Percentiles rank a stretch among this genome's conserved stretches.
phyloP scores from a whole-genome alignment of 1,140 invertebrate genomes.

The Calycopis cecrops region DNA sequence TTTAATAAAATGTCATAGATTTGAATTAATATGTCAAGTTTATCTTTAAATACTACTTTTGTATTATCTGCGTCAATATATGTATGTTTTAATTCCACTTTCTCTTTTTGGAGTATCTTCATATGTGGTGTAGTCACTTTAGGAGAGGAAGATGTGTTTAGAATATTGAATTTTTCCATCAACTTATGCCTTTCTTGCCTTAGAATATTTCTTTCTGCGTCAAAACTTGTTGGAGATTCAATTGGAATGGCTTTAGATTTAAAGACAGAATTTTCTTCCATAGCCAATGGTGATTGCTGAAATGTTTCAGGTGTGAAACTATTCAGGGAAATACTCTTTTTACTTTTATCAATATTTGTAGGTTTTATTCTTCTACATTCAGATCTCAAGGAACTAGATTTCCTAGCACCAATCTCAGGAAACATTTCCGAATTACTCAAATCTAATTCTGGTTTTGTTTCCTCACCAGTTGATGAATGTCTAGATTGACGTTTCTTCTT shows the following conservation, averaged over 20 bases:
- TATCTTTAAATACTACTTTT: conserved; percentile 47
- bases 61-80: conserved; percentile 43
- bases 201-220: conserved; percentile 59
- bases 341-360: conserved; percentile 54
- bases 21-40: conserved; percentile 53
- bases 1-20: conserved; percentile 61
- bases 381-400: conserved; percentile 45
- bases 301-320: conserved; percentile 50
- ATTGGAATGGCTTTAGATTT: conserved; percentile 54
- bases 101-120: conserved; percentile 47
- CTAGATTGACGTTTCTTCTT: conserved; percentile 46
- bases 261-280: conserved; percentile 65
- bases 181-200: conserved; percentile 65
- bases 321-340: conserved; percentile 54
- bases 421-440: conserved; percentile 59
- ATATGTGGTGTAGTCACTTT: conserved; percentile 48
- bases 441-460: conserved; percentile 48
- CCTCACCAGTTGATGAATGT: conserved; percentile 50
- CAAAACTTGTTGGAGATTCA: conserved; percentile 51
- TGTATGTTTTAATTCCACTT: conserved; percentile 32
- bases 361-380: conserved; percentile 66
- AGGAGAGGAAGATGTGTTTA: conserved; percentile 41
- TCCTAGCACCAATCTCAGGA: conserved; percentile 61
- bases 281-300: conserved; percentile 40
- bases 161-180: conserved; percentile 70